Evolutionary conservation across 1,140 invertebrate species (phyloP), one percentile per base, ranked within the genome.

Genomic region (Zeugodacus cucurbitae): DNA sequence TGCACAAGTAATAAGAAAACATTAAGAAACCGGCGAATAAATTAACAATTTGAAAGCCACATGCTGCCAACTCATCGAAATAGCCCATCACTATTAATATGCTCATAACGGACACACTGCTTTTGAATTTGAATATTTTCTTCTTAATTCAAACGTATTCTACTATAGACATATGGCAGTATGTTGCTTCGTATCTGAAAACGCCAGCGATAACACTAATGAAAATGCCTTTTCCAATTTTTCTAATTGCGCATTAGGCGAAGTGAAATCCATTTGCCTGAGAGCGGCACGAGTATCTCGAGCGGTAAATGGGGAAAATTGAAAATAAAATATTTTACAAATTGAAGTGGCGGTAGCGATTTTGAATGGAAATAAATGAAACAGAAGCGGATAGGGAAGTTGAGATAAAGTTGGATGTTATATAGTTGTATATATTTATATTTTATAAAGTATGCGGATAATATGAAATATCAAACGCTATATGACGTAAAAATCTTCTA

Each of bases 221-320:
- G 91, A 92, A 92, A 92, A 92, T 92, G 91, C 90, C 89, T 92
- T 91, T 91, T 91, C 90, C 92, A 92, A 92, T 92, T 92, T 90
- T 91, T 91, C 90, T 92, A 92, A 92, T 92, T 92, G 91, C 90
- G 91, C 91, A 92, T 92, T 92, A 92, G 91, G 88, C 90, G 90
- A 90, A 92, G 91, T 92, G 91, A 92, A 92, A 90, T 87, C 90
- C 90, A 92, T 90, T 92, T 88, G 74, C 44, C 88, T 41, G 62
- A 87, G 57, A 32, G 58, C 58, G n/a, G 54, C 82, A 86, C 48
- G n/a, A 86, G 85, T 29, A 14, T 17, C 14, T 86, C 85, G 57
- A 86, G 22, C 48, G 26, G 44, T 82, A n/a, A n/a, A n/a, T n/a
- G 11, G 17, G 26, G 58, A 22, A 26, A 62, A 62, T 26, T 62